A percentile compares a stretch with the other conserved stretches of the same genome.
phyloP scores from a whole-genome alignment of 2,113 vertebrate species.

The human region DNA sequence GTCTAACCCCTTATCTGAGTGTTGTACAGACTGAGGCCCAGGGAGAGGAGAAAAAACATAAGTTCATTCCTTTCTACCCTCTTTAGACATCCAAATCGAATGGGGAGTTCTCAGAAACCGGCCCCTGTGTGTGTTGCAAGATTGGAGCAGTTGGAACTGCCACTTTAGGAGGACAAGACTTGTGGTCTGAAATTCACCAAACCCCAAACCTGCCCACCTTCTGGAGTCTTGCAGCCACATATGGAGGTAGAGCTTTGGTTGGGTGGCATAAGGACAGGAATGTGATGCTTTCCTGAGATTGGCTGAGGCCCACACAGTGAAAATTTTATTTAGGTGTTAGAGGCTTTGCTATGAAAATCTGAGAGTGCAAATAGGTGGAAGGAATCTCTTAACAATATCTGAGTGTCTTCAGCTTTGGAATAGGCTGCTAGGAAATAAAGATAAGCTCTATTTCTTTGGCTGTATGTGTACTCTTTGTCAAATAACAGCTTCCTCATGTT shows the following conservation, averaged over 20 bases:
- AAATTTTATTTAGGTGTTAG: slow-evolving; percentile 47
- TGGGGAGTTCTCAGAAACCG: neutral
- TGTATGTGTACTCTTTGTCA: slow-evolving; percentile 20
- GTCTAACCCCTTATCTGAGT: neutral
- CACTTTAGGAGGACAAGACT: neutral
- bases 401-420: slow-evolving; percentile 16
- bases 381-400: slow-evolving; percentile 39
- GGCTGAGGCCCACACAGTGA: neutral
- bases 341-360: slow-evolving; percentile 49
- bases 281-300: slow-evolving; percentile 5
- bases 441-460: slow-evolving; percentile 20
- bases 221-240: neutral
- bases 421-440: slow-evolving; percentile 11
- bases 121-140: neutral
- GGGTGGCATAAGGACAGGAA: neutral
- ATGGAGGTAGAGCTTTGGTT: neutral
- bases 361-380: slow-evolving; percentile 26
- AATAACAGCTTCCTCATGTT: neutral
- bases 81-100: neutral
- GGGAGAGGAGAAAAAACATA: neutral
- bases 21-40: neutral
- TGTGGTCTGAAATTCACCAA: neutral
- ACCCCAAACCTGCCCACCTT: neutral
- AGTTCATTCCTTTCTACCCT: neutral
- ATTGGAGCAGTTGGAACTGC: neutral